Evolutionary conservation across 2,797 vertebrate genomes (phyloP), one percentile per base, ranked within the genome.

Genomic region (Alca torda): DNA sequence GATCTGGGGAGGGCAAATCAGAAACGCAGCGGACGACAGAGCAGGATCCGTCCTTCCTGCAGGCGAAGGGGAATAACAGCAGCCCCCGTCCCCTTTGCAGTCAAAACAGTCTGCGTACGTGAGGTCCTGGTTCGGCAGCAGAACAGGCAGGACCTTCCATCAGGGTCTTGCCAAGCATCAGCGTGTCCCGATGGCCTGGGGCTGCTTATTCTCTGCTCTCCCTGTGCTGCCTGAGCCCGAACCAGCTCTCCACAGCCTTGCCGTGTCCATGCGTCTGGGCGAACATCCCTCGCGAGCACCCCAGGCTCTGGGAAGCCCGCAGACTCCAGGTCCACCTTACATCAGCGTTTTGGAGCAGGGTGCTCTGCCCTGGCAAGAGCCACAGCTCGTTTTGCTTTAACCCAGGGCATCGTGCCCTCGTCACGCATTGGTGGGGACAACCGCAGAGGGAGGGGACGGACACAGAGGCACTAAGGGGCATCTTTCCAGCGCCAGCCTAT

Each of bases 101-200:
- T 16, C 76, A 72, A 89, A 67, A 60, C 17, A 16, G 60, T 64
- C 61, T 60, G 25, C 7, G 0, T 31, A 20, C 21, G 1, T 33
- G 6, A 3, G 1, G 46, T 91, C 2, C 12, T 25, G 56, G 59
- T 31, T 74, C 1, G 5, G 79, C 54, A 88, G 59, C 78, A 46
- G 57, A 59, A 16, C 0, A 0, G 61, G 73, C 75, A 43, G 85
- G 72, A 90, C 63, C 70, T 76, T 33, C 78, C 72, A 17, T 18
- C 5, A 69, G 19, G 56, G 28, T 77, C 60, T 67, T 26, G 37
- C 76, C 67, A 23, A 39, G 31, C 24, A 56, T 54, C 41, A 8
- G 4, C 0, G 43, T 26, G 30, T 68, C 9, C 61, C 1, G 0
- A 1, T 33, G 0, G 0, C 14, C 41, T 21, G 41, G 26, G 13